Evolutionary conservation across 2,888 invertebrate species (phyloP), one percentile per base, ranked within the genome.

Genomic region (Leptodirus hochenwartii): DNA sequence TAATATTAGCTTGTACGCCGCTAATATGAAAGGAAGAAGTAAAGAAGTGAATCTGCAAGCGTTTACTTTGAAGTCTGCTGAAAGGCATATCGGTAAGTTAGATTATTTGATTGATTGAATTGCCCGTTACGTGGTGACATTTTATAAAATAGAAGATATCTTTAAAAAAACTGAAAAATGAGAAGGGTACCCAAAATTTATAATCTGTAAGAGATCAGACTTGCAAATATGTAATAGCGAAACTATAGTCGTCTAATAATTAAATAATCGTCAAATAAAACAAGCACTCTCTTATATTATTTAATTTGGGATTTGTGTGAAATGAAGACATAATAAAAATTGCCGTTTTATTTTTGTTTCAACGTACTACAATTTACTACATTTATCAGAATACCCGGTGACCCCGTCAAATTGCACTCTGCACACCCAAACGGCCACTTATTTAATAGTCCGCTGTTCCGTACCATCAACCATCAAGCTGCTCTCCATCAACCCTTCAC

Each of bases 11-110:
- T 53, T 79, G 34, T 71, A 72, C 42, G 72, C 78, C 24, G 64
- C 68, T 46, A 80, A 79, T 51, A 64, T 59, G 44, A 79, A 78
- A 48, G 79, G 79, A 24, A 61, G 66, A 30, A 77, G 77, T 53
- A 67, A 69, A 41, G 61, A 66, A 25, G 64, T 66, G 27, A 61
- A 64, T 25, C 53, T 79, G 30, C 67, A 68, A 43, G 71, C 74
- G n/a, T 70, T 66, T 43, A 79, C 78, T 2, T 54, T 76, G 26
- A 76, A 74, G 53, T 67, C 72, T 35, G 74, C 76, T 13, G 75
- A 76, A 48, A 71, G 72, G 50, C 69, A 72, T 47, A 73, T 71
- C 50, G 74, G 74, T 70, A 54, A 54, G 44, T 40, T 12, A 5
- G 11, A 29, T 5, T 15, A 13, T 12, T 26, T 13, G 11, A n/a